Evolutionary conservation across 2,888 invertebrate genomes (phyloP), one percentile per base, ranked within the genome.

Genomic region (Punctoribates punctum): DNA sequence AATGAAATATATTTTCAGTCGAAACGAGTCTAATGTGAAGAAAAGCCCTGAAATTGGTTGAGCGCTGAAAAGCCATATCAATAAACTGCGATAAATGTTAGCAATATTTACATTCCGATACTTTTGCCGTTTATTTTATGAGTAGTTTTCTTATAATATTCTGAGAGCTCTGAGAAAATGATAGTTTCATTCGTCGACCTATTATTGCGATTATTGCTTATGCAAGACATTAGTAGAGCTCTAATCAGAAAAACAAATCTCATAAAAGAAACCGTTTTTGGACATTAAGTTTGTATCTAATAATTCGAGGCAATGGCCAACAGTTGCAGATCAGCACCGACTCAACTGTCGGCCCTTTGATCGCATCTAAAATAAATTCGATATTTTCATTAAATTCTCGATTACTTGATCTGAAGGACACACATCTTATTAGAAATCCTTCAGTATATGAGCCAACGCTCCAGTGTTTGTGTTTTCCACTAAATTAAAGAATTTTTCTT

Each of bases 281-380:
- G 38, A 67, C 67, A 67, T 67, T 67, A 67, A n/a, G 67, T 67
- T 67, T 67, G 38, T 67, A n/a, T 42, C 38, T 42, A 67, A 67
- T 67, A 67, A 67, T 67, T 67, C 42, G 5, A 13, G 38, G 20
- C 65, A 34, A 34, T 62, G n/a, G 51, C n/a, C 25, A 65, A 9
- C 27, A 67, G 20, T 42, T 42, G 42, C 13, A 42, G 4, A 42
- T 42, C 8, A 13, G 42, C 42, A 23, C 15, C 38, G 34, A 17
- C 29, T 13, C 3, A n/a, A 17, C 27, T 29, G 5, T 65, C 34
- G 65, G n/a, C 34, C n/a, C 34, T 42, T 23, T 42, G 67, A 38
- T 42, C 13, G 23, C 67, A n/a, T 67, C n/a, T 13, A 20, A 13
- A 60, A 1, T 29, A 17, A 27, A 29, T 67, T 67, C 27, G 13